Evolutionary conservation across 92 coral and sea anemone species (phyloP).

Genomic region (Palythoa caribaeorum): DNA sequence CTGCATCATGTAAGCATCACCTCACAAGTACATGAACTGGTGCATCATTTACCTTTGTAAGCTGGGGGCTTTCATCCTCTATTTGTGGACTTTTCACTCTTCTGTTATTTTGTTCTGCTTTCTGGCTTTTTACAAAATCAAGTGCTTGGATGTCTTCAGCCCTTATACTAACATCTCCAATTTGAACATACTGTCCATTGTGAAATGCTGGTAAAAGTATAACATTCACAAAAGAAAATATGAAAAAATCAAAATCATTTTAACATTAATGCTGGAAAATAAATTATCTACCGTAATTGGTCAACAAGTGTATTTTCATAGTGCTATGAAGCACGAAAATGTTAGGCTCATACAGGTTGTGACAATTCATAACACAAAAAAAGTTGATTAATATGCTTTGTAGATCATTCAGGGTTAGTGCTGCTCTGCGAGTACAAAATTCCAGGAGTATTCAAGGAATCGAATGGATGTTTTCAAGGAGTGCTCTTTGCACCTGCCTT

Average conservation of each 20-base stretch:
- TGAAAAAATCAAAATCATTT: neutral
- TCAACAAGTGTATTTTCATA: too few species aligned
- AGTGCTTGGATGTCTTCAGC: constrained; percentile 34
- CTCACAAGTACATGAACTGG: too few species aligned
- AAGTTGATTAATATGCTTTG: too few species aligned
- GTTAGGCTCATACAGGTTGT: too few species aligned
- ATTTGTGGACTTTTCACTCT: neutral
- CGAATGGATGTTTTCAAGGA: too few species aligned
- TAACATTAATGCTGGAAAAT: neutral
- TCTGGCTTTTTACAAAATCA: constrained; percentile 31
- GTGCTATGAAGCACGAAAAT: too few species aligned
- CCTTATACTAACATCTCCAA: constrained; percentile 15
- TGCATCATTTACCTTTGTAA: neutral
- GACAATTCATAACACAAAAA: too few species aligned
- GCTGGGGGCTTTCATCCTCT: constrained; percentile 28
- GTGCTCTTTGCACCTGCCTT: too few species aligned
- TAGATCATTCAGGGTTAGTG: too few species aligned
- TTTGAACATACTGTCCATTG: constrained; percentile 40
- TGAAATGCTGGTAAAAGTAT: constrained; percentile 1
- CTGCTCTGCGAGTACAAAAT: too few species aligned
- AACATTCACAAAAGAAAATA: neutral
- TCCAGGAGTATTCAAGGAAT: too few species aligned
- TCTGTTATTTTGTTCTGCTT: neutral
- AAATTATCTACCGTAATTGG: neutral
- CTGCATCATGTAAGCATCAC: too few species aligned